Conservation (phyloP, 37 sponge, comb jelly and placozoan species). For the Amphimedon queenslandica region DNA sequence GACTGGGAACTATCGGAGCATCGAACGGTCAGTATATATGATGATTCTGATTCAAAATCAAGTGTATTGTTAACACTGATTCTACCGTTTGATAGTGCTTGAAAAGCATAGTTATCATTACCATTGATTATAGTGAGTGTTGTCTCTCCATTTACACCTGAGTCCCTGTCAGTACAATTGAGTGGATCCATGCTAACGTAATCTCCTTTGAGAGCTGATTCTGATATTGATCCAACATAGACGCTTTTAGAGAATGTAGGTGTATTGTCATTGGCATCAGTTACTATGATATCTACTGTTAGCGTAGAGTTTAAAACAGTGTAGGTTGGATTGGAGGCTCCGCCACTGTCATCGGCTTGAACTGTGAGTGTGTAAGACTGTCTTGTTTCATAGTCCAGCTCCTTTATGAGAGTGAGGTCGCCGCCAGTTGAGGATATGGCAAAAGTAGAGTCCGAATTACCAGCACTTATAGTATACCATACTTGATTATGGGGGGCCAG, state of each 20-base stretch:
- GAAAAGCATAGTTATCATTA: constrained; percentile 8
- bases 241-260: constrained; percentile 19
- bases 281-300: constrained; percentile 13
- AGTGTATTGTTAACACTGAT: constrained; percentile 6
- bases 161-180: constrained; percentile 50
- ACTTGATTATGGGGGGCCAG: constrained; percentile 40
- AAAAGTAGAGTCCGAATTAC: constrained; percentile 11
- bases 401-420: constrained; percentile 22
- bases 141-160: constrained; percentile 35
- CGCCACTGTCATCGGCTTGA: constrained; percentile 36
- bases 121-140: constrained; percentile 18
- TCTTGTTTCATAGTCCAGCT: constrained; percentile 48
- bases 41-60: constrained; percentile 20
- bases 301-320: constrained; percentile 28
- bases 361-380: constrained; percentile 16
- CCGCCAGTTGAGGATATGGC: constrained; percentile 32
- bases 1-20: constrained; percentile 43
- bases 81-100: constrained; percentile 13
- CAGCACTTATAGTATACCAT: constrained; percentile 27
- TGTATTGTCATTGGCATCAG: constrained; percentile 40
- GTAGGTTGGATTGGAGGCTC: constrained; percentile 7
- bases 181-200: constrained; percentile 1
- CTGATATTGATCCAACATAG: constrained; percentile 26
- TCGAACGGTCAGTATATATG: constrained; percentile 23
- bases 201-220: constrained; percentile 9